phyloP scores from a whole-genome alignment of 2,888 invertebrate species.

The Xanthorhoe spadicearia region DNA sequence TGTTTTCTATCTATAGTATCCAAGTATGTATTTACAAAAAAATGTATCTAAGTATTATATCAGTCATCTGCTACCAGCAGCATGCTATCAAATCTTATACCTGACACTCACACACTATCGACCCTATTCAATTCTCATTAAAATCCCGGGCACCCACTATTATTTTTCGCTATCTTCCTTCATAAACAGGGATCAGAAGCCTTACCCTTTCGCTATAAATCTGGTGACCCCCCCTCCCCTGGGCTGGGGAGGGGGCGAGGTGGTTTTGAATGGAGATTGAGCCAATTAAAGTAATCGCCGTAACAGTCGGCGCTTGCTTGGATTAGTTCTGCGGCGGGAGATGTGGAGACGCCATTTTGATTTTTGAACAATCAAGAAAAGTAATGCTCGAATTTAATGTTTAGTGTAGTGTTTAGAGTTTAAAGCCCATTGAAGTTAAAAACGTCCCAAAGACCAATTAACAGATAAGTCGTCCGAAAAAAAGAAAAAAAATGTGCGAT shows the following conservation, averaged over 20 bases:
- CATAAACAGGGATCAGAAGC: constrained; percentile 83
- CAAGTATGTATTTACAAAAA: too few species aligned
- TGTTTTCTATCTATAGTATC: too few species aligned
- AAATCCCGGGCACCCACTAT: constrained; percentile 41
- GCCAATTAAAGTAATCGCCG: constrained; percentile 89
- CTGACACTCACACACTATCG: background rate
- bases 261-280: constrained; percentile 87
- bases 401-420: background rate
- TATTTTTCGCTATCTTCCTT: constrained; percentile 81
- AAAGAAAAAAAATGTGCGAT: too few species aligned
- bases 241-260: constrained; percentile 59
- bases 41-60: too few species aligned
- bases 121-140: constrained; percentile 37
- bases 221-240: constrained; percentile 63
- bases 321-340: constrained; percentile 82
- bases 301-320: constrained; percentile 88
- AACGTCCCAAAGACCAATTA: too few species aligned
- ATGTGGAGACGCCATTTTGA: constrained; percentile 39
- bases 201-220: constrained; percentile 84
- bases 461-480: too few species aligned
- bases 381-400: too few species aligned
- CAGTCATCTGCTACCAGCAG: too few species aligned
- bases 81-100: background rate
- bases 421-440: too few species aligned
- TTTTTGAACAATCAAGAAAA: too few species aligned